Evolutionary conservation across 2,888 invertebrate species (phyloP).

Genomic region (Agrilus biguttatus): DNA sequence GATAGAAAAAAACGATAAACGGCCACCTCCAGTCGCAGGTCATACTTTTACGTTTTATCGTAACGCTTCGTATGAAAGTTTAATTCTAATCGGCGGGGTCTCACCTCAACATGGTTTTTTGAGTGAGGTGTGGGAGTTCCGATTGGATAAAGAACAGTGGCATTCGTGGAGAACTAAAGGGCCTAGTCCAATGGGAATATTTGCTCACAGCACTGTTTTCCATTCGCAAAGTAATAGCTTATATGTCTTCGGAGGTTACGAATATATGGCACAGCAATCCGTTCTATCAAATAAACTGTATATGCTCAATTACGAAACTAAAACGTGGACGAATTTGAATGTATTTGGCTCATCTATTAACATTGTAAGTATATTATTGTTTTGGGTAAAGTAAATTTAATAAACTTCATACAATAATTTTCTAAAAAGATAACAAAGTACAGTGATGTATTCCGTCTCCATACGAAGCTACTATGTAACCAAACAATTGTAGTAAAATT

Average conservation of each 20-base stretch:
- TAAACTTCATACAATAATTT: too few species aligned
- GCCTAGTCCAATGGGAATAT: slow-evolving; percentile 63
- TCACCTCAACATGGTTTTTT: slow-evolving; percentile 61
- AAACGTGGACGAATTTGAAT: slow-evolving; percentile 52
- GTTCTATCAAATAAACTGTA: slow-evolving; percentile 63
- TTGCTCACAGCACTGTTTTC: slow-evolving; percentile 82
- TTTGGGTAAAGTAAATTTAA: too few species aligned
- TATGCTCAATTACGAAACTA: slow-evolving; percentile 60
- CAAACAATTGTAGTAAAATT: too few species aligned
- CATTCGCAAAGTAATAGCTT: slow-evolving; percentile 67
- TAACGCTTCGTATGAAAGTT: slow-evolving; percentile 54
- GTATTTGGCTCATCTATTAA: slow-evolving; percentile 8
- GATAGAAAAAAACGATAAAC: slow-evolving; percentile 40
- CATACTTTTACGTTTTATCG: slow-evolving; percentile 75
- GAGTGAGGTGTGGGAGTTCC: slow-evolving; percentile 66
- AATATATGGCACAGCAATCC: slow-evolving; percentile 46
- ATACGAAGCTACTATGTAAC: too few species aligned
- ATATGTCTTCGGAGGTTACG: slow-evolving; percentile 81
- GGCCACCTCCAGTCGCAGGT: slow-evolving; percentile 70
- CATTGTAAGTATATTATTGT: slow-evolving; percentile 5
- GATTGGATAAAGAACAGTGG: slow-evolving; percentile 63
- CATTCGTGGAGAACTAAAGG: slow-evolving; percentile 52
- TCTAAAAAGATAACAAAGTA: too few species aligned
- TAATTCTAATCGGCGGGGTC: slow-evolving; percentile 80
- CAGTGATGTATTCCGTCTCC: too few species aligned